Conservation (phyloP, 2,113 vertebrate species). For the Tragelaphus strepsiceros region DNA sequence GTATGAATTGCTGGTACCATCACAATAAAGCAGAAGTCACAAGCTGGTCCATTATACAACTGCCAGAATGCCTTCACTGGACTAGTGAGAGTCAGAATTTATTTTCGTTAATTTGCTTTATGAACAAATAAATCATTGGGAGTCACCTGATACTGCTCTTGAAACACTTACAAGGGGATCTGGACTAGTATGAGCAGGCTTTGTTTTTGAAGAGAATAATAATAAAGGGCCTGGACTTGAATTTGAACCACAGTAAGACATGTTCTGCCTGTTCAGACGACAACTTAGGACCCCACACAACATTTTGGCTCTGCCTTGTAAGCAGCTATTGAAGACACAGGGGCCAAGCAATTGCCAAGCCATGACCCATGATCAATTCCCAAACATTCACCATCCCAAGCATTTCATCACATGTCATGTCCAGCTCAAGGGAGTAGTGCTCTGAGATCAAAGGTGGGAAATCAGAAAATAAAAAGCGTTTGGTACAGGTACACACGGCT, state of each 20-base stretch:
- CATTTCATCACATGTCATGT: not conserved
- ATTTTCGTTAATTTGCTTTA: not conserved
- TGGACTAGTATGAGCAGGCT: not conserved
- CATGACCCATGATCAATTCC: not conserved
- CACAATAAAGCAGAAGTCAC: not conserved
- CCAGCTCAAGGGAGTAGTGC: not conserved
- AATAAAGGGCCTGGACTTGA: not conserved
- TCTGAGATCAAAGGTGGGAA: not conserved
- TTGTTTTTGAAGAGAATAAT: not conserved
- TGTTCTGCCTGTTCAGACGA: not conserved
- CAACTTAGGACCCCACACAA: not conserved
- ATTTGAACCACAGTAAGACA: not conserved
- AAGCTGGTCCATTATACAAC: not conserved
- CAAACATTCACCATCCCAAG: not conserved
- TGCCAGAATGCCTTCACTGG: not conserved
- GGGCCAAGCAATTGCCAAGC: not conserved
- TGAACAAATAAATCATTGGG: not conserved
- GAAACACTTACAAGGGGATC: not conserved
- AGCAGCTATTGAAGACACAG: not conserved
- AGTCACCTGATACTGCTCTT: not conserved
- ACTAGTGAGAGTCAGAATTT: not conserved
- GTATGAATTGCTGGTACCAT: not conserved
- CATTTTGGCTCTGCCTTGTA: not conserved
- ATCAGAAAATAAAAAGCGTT: not conserved
- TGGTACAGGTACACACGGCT: accelerated